These are phyloP conservation scores for Myrmecobius fasciatus DNA, from an alignment of 2,113 vertebrate genomes.

Conservation along the genomic window DNA sequence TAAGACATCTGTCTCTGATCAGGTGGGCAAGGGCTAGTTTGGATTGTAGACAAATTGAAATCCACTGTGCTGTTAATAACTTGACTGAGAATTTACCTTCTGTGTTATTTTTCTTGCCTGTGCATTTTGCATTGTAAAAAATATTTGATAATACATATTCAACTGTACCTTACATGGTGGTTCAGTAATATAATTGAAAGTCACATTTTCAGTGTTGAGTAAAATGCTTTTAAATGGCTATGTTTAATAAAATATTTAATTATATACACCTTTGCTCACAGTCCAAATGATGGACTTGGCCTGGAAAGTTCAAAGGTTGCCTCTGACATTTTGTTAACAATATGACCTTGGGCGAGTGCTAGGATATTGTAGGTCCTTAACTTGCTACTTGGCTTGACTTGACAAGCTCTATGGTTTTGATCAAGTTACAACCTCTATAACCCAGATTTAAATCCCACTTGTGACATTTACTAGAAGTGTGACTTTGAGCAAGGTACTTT, in stretches of 20 bases:
- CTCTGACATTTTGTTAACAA: not conserved
- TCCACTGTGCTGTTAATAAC: conserved; percentile 28
- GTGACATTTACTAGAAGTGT: not conserved
- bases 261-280: not conserved
- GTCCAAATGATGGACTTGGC: not conserved
- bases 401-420: not conserved
- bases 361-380: not conserved
- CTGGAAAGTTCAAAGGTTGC: not conserved
- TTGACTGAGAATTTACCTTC: conserved; percentile 47
- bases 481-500: not conserved
- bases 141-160: not conserved
- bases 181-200: not conserved
- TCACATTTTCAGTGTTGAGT: conserved; percentile 41
- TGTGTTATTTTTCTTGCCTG: conserved; percentile 49
- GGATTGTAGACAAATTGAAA: conserved; percentile 55
- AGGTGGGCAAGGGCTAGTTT: conserved; percentile 26
- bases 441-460: not conserved
- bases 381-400: not conserved
- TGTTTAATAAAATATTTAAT: conserved; percentile 53
- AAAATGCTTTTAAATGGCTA: not conserved
- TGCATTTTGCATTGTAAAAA: conserved; percentile 29
- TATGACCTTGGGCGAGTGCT: not conserved
- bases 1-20: not conserved
- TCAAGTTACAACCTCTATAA: not conserved
- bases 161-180: conserved; percentile 20